Evolutionary conservation across 2,888 invertebrate species (phyloP), one percentile per base, ranked within the genome.

Genomic region (Pemphredon lugubris): DNA sequence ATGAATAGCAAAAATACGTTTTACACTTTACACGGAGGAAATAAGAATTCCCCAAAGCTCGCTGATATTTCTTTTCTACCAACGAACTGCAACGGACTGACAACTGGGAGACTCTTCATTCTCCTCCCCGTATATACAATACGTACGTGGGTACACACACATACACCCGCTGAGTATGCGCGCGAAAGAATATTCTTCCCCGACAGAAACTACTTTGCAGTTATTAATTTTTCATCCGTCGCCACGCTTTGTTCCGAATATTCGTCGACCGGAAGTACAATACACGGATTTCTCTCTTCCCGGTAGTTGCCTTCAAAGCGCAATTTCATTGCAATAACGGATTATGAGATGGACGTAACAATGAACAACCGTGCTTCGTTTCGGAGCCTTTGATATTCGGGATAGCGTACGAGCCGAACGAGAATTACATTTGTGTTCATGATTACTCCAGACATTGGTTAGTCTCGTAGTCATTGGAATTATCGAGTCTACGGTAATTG

Each of bases 201-300:
- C 34, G 13, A 42, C 37, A 47, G 14, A 53, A 57, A 40, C 47
- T 48, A 60, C 50, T 64, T 48, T 32, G 32, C 42, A 30, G 50
- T 57, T 57, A 64, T 75, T 63, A 64, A 72, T 68, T 60, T 61
- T 76, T 73, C 55, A 76, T 55, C 34, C 47, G 30, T 32, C n/a
- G 18, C 13, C 1, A 9, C 16, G 26, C 42, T 54, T 45, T 44
- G 32, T 66, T 53, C 45, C 9, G 16, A 51, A 54, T 50, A 50
- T 20, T 45, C 30, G 26, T 23, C 39, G 9, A 59, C 6, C 16
- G 4, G 14, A 30, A 55, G 37, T 30, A 2, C 30, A n/a, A 3
- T 48, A 20, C 13, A 21, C 32, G n/a, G 5, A 39, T 21, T 11
- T 20, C 32, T 11, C 7, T 7, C 48, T 4, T 26, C 13, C 9